A percentile compares a stretch with the other conserved stretches of the same genome.
Conservation (phyloP, 2,888 invertebrate species). For the Polydrusus tereticollis region DNA sequence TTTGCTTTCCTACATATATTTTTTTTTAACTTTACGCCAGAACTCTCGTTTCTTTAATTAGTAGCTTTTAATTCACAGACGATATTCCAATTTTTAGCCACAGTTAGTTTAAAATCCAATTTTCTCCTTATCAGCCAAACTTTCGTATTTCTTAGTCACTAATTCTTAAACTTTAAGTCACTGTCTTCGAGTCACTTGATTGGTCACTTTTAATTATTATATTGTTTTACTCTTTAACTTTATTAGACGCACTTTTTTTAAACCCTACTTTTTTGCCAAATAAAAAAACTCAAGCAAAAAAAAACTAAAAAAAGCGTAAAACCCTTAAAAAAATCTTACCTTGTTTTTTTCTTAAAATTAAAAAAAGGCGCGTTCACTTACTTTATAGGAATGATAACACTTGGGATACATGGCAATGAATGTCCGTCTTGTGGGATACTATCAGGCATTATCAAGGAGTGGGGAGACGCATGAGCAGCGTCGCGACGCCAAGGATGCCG, state of each 20-base stretch:
- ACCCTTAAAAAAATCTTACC: slow-evolving; percentile 60
- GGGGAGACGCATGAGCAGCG: slow-evolving; percentile 68
- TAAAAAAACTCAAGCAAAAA: slow-evolving; percentile 49
- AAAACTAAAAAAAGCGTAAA: slow-evolving; percentile 51
- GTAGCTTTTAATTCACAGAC: no score
- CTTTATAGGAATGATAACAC: slow-evolving; percentile 67
- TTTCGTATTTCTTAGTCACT: no score
- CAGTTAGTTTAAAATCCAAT: neutral
- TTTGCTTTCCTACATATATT: no score
- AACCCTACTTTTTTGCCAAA: slow-evolving; percentile 36
- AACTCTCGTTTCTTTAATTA: no score
- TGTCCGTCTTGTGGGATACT: slow-evolving; percentile 68
- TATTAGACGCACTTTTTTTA: slow-evolving; percentile 36
- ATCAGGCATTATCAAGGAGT: slow-evolving; percentile 68
- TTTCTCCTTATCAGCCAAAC: neutral
- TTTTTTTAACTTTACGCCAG: no score
- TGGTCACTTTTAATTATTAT: slow-evolving; percentile 16
- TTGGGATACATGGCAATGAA: slow-evolving; percentile 69
- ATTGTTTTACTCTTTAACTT: slow-evolving; percentile 41
- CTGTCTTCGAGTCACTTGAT: slow-evolving; percentile 28
- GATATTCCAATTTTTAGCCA: neutral
- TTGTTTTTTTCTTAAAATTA: slow-evolving; percentile 64
- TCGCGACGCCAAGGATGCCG: slow-evolving; percentile 68
- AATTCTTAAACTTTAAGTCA: slow-evolving; percentile 7
- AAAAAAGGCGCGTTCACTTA: slow-evolving; percentile 67